A percentile compares a stretch with the other conserved stretches of the same genome.
Evolutionary conservation across 2,888 invertebrate genomes (phyloP).

Genomic region (Sesia apiformis): DNA sequence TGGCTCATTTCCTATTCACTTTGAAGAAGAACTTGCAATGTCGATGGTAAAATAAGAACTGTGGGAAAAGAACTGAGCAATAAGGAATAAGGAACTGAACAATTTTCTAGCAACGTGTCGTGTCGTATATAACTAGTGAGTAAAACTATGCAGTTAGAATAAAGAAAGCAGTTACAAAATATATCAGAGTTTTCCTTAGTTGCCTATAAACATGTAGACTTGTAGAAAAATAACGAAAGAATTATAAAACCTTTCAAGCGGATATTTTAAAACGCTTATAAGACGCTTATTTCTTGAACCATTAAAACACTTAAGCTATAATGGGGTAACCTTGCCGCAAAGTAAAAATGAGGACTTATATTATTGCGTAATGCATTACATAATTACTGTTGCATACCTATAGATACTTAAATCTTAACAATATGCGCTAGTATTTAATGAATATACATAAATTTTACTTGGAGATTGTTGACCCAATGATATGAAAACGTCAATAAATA

Average conservation of each 20-base stretch:
- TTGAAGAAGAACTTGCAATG: no score
- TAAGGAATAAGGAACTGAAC: no score
- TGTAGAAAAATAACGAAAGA: no score
- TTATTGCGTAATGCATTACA: slow-evolving; percentile 1
- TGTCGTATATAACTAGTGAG: no score
- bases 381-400: neutral
- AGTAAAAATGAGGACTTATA: slow-evolving; percentile 2
- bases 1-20: no score
- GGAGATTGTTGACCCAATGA: neutral
- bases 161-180: no score
- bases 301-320: neutral
- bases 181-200: no score
- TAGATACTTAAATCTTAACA: neutral
- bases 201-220: no score
- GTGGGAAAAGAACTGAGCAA: no score
- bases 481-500: neutral
- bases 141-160: no score
- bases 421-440: neutral
- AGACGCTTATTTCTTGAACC: neutral
- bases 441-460: neutral
- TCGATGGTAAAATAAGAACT: no score
- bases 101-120: no score
- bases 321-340: slow-evolving; percentile 6
- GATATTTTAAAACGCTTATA: neutral
- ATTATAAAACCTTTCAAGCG: neutral